Evolutionary conservation across 1,140 invertebrate species (phyloP).

Genomic region (Maniola jurtina): DNA sequence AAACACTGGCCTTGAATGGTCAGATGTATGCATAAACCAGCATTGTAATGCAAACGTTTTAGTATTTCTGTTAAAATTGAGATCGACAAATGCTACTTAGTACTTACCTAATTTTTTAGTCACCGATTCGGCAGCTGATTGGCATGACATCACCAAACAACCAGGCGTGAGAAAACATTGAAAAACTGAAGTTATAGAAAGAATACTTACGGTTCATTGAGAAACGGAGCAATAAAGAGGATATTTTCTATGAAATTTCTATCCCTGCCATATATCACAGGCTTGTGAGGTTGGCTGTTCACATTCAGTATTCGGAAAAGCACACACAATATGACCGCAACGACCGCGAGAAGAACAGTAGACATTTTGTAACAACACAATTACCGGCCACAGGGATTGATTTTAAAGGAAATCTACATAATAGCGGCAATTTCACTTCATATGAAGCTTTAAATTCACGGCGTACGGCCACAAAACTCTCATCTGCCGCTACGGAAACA

Average conservation of each 20-base stretch:
- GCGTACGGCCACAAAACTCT: conserved; percentile 10
- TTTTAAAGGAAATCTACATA: conserved; percentile 33
- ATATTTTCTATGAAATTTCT: conserved; percentile 86
- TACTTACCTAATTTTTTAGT: neutral
- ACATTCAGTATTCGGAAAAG: conserved; percentile 91
- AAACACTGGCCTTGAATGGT: neutral
- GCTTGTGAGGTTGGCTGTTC: conserved; percentile 87
- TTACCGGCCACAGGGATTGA: conserved; percentile 16
- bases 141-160: conserved; percentile 35
- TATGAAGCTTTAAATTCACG: neutral
- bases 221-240: conserved; percentile 86
- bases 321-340: conserved; percentile 88
- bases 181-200: neutral
- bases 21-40: neutral
- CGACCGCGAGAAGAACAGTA: conserved; percentile 85
- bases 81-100: neutral
- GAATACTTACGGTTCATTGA: conserved; percentile 88
- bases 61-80: neutral
- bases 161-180: conserved; percentile 6
- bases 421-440: conserved; percentile 21
- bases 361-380: conserved; percentile 80
- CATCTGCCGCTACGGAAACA: conserved; percentile 12
- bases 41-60: neutral
- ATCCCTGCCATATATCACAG: conserved; percentile 86
- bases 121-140: conserved; percentile 7